Conservation (phyloP, 2,113 vertebrate genomes). For the Poicephalus gulielmi region DNA sequence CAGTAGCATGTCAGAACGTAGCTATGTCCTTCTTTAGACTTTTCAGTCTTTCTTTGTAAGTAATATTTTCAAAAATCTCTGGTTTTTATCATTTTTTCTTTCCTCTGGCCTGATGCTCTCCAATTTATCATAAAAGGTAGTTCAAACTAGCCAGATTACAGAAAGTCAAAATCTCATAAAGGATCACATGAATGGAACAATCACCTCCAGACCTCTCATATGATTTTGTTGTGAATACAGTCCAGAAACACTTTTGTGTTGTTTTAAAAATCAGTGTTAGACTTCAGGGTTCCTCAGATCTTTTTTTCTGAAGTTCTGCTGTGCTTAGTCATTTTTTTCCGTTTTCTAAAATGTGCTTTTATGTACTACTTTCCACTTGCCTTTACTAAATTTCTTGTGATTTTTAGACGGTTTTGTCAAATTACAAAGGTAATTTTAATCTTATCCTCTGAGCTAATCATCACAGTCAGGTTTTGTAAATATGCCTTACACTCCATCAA, state of each 20-base stretch:
- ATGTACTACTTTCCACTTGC: background rate
- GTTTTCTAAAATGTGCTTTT: background rate
- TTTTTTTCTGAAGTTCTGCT: background rate
- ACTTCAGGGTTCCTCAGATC: background rate
- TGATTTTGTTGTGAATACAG: background rate
- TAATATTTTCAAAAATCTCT: background rate
- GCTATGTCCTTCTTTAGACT: background rate
- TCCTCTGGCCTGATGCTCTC: background rate
- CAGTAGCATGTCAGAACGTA: background rate
- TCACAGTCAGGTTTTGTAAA: background rate
- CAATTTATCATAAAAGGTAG: background rate
- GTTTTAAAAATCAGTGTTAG: background rate
- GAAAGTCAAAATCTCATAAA: background rate
- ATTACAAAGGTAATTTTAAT: background rate
- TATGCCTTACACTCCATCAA: background rate
- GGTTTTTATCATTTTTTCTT: background rate
- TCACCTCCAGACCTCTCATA: background rate
- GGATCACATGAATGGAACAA: background rate
- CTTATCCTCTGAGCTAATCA: background rate
- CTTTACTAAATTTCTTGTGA: background rate
- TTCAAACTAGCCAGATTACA: background rate
- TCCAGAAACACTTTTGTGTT: background rate
- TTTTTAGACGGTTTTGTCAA: background rate
- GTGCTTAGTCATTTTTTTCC: background rate
- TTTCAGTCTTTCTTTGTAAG: background rate